Evolutionary conservation across 2,888 invertebrate genomes (phyloP), one percentile per base, ranked within the genome.

Genomic region (Yponomeuta plumbellus): DNA sequence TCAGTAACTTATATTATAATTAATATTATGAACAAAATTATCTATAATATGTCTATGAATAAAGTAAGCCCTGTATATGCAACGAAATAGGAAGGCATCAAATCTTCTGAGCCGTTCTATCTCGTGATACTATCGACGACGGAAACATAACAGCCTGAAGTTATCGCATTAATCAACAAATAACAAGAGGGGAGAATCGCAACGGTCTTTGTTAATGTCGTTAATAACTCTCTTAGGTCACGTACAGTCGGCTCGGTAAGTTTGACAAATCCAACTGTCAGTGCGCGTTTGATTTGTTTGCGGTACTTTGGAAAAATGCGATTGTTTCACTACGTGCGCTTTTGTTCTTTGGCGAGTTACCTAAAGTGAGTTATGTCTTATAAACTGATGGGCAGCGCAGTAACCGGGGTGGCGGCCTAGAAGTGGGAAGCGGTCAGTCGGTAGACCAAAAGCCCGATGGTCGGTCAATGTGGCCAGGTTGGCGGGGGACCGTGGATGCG

Each of bases 151-250:
- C 17, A 62, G 62, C 23, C 21, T n/a, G 62, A 34, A 62, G 62
- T 34, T 62, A 62, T 20, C 34, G 62, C 39, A 62, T 62, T 26
- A 62, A 62, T 39, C 34, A 62, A 62, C 62, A 62, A 39, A 62
- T 11, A 39, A n/a, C 34, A 34, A 34, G 39, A 52, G 59, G 59
- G 21, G 21, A 58, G 59, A 59, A 59, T 52, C 44, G 44, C 44
- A 59, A 59, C 21, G 11, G 59, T 23, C 59, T 23, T 59, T 52
- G 44, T 52, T 52, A 59, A 59, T 52, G 44, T 52, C 59, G 21
- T 21, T 59, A 21, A 22, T 59, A 59, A 59, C 23, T 59, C 59
- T 59, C 59, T 21, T 59, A 23, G 59, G 59, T 59, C 59, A 59
- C 22, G 59, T 59, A 59, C 59, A 22, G 21, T 59, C 59, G 22